Evolutionary conservation across 2,797 vertebrate genomes (phyloP).

Genomic region (Sardinella longiceps): DNA sequence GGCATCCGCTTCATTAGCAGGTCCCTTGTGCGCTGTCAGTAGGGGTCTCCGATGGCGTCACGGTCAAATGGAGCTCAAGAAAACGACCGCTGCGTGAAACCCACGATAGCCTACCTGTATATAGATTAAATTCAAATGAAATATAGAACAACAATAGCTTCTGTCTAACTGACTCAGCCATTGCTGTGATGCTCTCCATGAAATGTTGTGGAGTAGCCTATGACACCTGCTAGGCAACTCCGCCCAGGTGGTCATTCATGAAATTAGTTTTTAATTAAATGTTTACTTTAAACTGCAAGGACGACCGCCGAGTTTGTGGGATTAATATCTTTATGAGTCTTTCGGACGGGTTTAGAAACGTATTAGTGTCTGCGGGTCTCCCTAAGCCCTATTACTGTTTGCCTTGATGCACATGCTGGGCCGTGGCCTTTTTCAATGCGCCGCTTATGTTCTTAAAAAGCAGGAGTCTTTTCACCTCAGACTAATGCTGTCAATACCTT

Average conservation of each 20-base stretch:
- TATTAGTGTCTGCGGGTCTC: not conserved
- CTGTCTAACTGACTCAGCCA: too few species aligned
- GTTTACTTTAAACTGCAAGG: not conserved
- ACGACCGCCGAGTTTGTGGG: not conserved
- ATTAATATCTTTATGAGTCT: not conserved
- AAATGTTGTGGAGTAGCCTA: not conserved
- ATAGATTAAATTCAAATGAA: not conserved
- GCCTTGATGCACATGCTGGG: not conserved
- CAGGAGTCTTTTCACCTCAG: not conserved
- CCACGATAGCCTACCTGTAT: not conserved
- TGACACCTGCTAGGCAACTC: not conserved
- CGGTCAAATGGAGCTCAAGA: not conserved
- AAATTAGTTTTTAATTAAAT: not conserved
- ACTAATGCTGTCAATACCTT: not conserved
- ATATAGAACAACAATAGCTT: too few species aligned
- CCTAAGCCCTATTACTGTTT: conserved; percentile 4
- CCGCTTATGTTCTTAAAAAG: not conserved
- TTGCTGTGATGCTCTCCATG: too few species aligned
- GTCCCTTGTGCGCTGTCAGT: not conserved
- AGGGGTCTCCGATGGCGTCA: not conserved
- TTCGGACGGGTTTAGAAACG: not conserved
- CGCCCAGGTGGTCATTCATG: not conserved
- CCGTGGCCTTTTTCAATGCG: not conserved
- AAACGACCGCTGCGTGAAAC: not conserved
- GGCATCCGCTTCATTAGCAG: not conserved